phyloP scores from a whole-genome alignment of 2,888 invertebrate genomes.

The Cactoblastis cactorum region DNA sequence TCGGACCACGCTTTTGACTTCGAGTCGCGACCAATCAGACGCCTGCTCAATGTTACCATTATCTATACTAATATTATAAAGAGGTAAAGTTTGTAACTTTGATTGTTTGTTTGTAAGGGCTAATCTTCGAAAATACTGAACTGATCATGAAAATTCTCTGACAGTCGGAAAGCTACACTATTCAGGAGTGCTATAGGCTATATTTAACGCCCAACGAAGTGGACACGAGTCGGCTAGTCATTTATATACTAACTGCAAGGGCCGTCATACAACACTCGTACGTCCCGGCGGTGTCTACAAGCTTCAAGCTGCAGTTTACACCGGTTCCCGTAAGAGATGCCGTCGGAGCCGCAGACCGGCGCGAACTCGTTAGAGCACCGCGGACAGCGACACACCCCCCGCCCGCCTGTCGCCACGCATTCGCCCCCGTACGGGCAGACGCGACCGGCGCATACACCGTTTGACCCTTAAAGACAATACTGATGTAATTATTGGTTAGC shows the following conservation, averaged over 20 bases:
- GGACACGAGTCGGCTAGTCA: too few relatives aligned
- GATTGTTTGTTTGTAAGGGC: too few relatives aligned
- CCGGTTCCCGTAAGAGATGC: conserved; percentile 90
- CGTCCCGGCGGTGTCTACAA: conserved; percentile 86
- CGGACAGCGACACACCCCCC: conserved; percentile 91
- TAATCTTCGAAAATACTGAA: too few relatives aligned
- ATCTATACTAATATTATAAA: too few relatives aligned
- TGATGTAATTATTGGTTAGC: conserved; percentile 83
- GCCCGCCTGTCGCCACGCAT: conserved; percentile 82
- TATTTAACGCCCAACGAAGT: too few relatives aligned
- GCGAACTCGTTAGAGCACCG: conserved; percentile 90
- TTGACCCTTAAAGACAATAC: conserved; percentile 82
- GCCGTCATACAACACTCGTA: conserved; percentile 88
- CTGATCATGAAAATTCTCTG: too few relatives aligned
- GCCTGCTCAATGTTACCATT: too few relatives aligned
- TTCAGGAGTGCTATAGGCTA: too few relatives aligned
- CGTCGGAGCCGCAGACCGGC: conserved; percentile 91
- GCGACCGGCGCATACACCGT: conserved; percentile 83
- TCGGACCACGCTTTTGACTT: too few relatives aligned
- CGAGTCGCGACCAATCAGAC: too few relatives aligned
- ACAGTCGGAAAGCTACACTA: too few relatives aligned
- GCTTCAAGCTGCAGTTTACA: conserved; percentile 90
- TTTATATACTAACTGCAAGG: conserved; percentile 88
- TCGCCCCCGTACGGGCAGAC: conserved; percentile 88
- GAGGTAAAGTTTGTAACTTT: too few relatives aligned